phyloP scores from a whole-genome alignment of 2,888 invertebrate genomes.

The Brenthis hecate region DNA sequence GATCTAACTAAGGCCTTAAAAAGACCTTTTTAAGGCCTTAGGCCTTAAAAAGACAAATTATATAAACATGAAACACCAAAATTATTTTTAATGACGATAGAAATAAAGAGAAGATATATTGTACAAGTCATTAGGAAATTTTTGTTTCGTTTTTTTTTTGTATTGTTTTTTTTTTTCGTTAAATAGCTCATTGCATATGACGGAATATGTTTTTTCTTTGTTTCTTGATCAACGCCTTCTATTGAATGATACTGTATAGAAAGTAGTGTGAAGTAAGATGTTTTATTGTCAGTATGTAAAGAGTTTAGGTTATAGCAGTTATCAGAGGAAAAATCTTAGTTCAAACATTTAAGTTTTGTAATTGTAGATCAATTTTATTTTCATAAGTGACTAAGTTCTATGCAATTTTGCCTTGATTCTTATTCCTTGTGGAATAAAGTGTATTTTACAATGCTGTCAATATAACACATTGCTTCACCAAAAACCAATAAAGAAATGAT shows the following conservation, averaged over 20 bases:
- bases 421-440: background rate
- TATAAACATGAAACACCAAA: constrained; percentile 16
- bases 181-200: constrained; percentile 7
- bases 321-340: background rate
- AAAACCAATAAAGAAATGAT: constrained; percentile 14
- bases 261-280: constrained; percentile 20
- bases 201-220: constrained; percentile 19
- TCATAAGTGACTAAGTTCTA: background rate
- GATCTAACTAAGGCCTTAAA: constrained; percentile 15
- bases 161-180: constrained; percentile 8
- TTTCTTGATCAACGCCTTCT: constrained; percentile 18
- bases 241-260: constrained; percentile 17
- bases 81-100: constrained; percentile 16
- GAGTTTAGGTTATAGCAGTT: background rate
- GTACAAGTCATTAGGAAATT: background rate
- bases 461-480: constrained; percentile 25
- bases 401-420: background rate
- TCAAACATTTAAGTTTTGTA: background rate
- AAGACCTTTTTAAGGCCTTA: constrained; percentile 25
- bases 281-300: constrained; percentile 17
- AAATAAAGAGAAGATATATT: constrained; percentile 13
- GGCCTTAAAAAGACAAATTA: constrained; percentile 22
- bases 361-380: background rate
- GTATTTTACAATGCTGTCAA: constrained; percentile 1
- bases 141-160: background rate